These are phyloP conservation scores for Pristionchus japonicus DNA, from an alignment of 2,888 invertebrate species.

Conservation along the genomic window DNA sequence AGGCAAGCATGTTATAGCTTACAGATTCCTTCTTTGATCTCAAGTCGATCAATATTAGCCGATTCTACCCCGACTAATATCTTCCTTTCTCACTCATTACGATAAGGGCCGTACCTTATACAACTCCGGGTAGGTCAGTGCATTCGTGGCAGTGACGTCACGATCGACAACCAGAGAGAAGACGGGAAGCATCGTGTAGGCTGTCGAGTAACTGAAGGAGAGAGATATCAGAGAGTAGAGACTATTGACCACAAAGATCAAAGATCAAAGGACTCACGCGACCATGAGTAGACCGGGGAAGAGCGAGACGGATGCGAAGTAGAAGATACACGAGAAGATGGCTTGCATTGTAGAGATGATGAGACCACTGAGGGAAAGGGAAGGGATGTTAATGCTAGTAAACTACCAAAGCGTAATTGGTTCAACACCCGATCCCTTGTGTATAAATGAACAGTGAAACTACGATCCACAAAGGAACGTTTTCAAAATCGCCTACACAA, in stretches of 20 bases:
- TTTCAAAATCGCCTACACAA: too few relatives aligned
- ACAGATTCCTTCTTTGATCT: too few relatives aligned
- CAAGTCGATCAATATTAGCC: too few relatives aligned
- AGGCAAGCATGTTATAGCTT: neutral
- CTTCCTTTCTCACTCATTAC: neutral
- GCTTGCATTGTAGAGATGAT: constrained; percentile 98
- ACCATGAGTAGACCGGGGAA: constrained; percentile 99
- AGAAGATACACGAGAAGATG: too few relatives aligned
- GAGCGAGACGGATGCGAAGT: constrained; percentile 95
- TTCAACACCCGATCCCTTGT: too few relatives aligned
- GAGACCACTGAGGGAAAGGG: constrained; percentile 81
- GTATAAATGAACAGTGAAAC: too few relatives aligned
- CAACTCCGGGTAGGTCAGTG: constrained; percentile 93
- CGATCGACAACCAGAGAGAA: constrained; percentile 96
- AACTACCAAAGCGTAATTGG: neutral
- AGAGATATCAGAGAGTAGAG: constrained; percentile 49
- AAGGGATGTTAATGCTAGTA: neutral
- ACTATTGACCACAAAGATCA: constrained; percentile 1
- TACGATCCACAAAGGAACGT: too few relatives aligned
- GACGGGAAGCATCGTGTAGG: constrained; percentile 98
- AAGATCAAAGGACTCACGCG: constrained; percentile 80
- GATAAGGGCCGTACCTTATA: too few relatives aligned
- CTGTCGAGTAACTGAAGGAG: constrained; percentile 86
- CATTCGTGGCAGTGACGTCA: constrained; percentile 93
- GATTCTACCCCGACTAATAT: too few relatives aligned